These are phyloP conservation scores for Sinodicranocentrus sp. DNA, from an alignment of 2,888 invertebrate genomes.

Conservation along the genomic window DNA sequence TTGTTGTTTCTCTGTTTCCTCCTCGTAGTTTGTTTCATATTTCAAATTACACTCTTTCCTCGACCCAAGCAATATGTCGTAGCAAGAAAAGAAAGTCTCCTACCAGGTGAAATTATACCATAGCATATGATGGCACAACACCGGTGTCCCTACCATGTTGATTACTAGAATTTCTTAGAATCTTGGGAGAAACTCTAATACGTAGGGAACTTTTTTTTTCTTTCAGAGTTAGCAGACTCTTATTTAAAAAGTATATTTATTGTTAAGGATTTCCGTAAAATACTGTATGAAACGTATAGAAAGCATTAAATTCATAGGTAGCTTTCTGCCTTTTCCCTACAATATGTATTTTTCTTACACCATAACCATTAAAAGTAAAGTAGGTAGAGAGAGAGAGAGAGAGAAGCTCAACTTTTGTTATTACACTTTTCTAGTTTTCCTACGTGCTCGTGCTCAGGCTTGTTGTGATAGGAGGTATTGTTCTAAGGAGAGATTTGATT, in stretches of 20 bases:
- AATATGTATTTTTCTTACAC: too few species aligned
- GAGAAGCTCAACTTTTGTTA: neutral
- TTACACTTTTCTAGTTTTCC: neutral
- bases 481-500: neutral
- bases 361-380: neutral
- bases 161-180: too few species aligned
- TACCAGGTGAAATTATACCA: neutral
- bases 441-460: neutral
- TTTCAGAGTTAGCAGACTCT: too few species aligned
- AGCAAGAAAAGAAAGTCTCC: neutral
- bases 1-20: slow-evolving; percentile 26
- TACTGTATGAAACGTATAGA: too few species aligned
- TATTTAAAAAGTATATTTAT: too few species aligned
- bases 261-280: too few species aligned
- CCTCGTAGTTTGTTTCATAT: slow-evolving; percentile 4
- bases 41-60: neutral
- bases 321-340: too few species aligned
- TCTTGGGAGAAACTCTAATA: too few species aligned
- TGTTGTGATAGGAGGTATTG: neutral
- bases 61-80: neutral
- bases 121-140: neutral
- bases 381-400: neutral
- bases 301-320: too few species aligned
- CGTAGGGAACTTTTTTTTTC: too few species aligned
- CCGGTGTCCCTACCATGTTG: too few species aligned